Base-by-base conservation (phyloP, 2,888 invertebrate species). In the Diaphora mendica region DNA sequence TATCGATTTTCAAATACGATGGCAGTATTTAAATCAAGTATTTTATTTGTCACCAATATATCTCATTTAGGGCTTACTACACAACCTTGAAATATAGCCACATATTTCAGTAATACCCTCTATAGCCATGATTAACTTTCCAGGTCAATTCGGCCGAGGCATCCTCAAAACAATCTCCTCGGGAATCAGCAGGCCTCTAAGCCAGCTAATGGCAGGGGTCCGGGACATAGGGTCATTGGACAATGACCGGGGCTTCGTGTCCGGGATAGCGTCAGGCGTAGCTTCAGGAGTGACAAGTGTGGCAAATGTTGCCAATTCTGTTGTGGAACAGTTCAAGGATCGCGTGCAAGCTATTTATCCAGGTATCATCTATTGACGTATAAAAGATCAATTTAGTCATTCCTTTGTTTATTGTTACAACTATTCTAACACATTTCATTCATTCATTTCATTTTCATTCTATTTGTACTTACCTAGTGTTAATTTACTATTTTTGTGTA, bases 161-260 rank as follows among this genome's bases (percentile, higher is more conserved):
- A 92, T 96, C 76, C 88, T 96, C 17, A 96, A 96, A 82, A 83
- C 90, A 2, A 92, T 95, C 55, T 94, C 95, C 0, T 85, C 91
- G 0, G 94, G 95, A 0, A 86, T 96, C 48, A 89, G 90, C 89
- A 94, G 95, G 77, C 94, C 96, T 0, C 94, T 97, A 35, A 97
- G 96, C 66, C 95, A 96, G 85, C 90, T 97, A 76, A 96, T 97
- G 95, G 94, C 96, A 0, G 95, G 96, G 1, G 94, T 88, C 39
- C 84, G 90, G 2, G 96, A 95, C 83, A 95, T 96, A 33, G 96
- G 97, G 2, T 97, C 97, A 5, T 88, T 97, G 86, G 97, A 97
- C 91, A 96, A 96, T 42, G 97, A 97, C 89, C 92, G 96, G 17
- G 95, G 96, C 5, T 96, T 96, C 84, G 94, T 97, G 77, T 85